phyloP scores from a whole-genome alignment of 2,888 invertebrate species.

The Drosophila bunnanda region DNA sequence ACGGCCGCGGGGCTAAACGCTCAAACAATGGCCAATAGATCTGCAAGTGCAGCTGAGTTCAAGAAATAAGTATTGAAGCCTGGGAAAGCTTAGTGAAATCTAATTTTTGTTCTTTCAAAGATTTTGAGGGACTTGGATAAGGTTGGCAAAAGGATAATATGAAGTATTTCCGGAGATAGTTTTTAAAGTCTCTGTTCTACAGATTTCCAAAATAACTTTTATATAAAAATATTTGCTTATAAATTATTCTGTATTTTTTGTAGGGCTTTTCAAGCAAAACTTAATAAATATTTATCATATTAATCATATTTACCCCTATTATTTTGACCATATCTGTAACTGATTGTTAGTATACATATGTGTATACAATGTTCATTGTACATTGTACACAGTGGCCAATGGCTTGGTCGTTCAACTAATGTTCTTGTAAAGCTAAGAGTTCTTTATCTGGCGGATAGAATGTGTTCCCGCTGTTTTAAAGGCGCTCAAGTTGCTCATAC shows the following conservation, averaged over 20 bases:
- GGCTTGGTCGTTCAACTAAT: conserved; percentile 51
- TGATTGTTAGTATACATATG: conserved; percentile 18
- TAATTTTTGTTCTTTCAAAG: too few relatives aligned
- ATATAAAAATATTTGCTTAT: too few relatives aligned
- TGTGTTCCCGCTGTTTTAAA: conserved; percentile 46
- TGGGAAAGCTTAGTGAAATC: too few relatives aligned
- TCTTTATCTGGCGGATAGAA: conserved; percentile 59
- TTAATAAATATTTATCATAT: too few relatives aligned
- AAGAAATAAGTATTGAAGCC: neutral
- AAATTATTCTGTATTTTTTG: too few relatives aligned
- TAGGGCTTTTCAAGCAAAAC: too few relatives aligned
- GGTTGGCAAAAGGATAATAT: neutral
- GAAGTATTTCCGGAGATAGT: neutral
- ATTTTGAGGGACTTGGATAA: neutral
- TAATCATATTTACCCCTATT: too few relatives aligned
- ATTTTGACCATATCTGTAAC: conserved; percentile 3
- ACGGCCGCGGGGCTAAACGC: conserved; percentile 35
- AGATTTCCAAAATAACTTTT: too few relatives aligned
- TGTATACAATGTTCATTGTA: conserved; percentile 13
- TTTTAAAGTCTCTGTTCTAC: too few relatives aligned
- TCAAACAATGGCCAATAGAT: conserved; percentile 46
- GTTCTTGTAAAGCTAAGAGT: conserved; percentile 45
- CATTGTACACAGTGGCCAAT: conserved; percentile 20
- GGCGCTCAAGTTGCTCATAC: conserved; percentile 62
- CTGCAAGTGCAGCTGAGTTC: conserved; percentile 1